A percentile compares a stretch with the other conserved stretches of the same genome.
phyloP scores from a whole-genome alignment of 2,888 invertebrate genomes.

The Omphaloscelis lunosa region DNA sequence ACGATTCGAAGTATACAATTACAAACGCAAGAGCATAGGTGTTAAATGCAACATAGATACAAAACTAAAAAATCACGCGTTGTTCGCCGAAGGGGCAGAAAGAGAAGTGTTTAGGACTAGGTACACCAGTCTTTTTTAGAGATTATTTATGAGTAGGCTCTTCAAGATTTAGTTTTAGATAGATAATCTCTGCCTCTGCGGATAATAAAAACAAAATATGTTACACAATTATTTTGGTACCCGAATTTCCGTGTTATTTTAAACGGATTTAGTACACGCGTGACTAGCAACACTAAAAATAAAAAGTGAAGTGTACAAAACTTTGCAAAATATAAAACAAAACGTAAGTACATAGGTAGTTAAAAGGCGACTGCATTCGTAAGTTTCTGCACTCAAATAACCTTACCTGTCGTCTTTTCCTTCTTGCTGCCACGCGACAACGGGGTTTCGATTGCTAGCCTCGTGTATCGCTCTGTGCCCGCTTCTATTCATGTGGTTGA shows the following conservation, averaged over 20 bases:
- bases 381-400: slow-evolving; percentile 40
- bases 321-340: slow-evolving; percentile 48
- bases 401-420: slow-evolving; percentile 82
- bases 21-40: neutral
- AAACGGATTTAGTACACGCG: slow-evolving; percentile 42
- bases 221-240: slow-evolving; percentile 15
- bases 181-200: neutral
- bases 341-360: slow-evolving; percentile 27
- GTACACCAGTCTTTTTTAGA: neutral
- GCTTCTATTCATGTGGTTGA: slow-evolving; percentile 88
- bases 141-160: neutral
- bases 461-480: slow-evolving; percentile 76
- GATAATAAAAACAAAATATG: neutral
- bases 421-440: slow-evolving; percentile 87
- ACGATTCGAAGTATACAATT: slow-evolving; percentile 11
- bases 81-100: neutral
- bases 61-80: neutral
- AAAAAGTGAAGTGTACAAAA: slow-evolving; percentile 20
- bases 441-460: slow-evolving; percentile 74
- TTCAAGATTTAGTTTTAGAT: neutral
- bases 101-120: too few species aligned
- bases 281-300: slow-evolving; percentile 43
- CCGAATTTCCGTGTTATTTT: slow-evolving; percentile 8
- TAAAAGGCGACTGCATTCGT: slow-evolving; percentile 37
- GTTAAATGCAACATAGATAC: neutral